Evolutionary conservation across 2,888 invertebrate genomes (phyloP).

Genomic region (Calameuta filiformis): DNA sequence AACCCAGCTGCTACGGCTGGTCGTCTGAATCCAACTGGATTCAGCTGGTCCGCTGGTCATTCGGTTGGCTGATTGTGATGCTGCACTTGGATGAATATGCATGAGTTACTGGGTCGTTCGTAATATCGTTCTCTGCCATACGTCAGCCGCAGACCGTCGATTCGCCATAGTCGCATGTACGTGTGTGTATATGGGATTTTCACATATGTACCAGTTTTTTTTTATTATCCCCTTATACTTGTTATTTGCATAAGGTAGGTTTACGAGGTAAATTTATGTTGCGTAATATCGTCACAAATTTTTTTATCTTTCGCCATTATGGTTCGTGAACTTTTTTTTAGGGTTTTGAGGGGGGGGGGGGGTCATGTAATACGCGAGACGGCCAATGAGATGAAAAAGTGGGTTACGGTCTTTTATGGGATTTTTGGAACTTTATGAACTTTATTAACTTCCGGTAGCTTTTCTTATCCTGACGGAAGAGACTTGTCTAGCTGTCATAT

Average conservation of each 20-base stretch:
- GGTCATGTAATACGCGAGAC: not conserved
- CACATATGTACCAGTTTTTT: not conserved
- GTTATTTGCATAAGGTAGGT: slow-evolving; percentile 12
- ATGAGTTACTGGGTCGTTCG: slow-evolving; percentile 39
- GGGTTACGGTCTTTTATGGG: too few relatives aligned
- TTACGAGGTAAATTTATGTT: slow-evolving; percentile 10
- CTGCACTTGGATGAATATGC: slow-evolving; percentile 39
- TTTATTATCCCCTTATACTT: not conserved
- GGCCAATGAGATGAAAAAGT: not conserved
- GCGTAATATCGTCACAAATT: not conserved
- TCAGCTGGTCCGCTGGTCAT: not conserved
- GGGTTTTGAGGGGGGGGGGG: not conserved
- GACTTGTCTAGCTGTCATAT: not conserved
- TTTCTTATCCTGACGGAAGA: not conserved
- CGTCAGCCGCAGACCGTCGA: slow-evolving; percentile 45
- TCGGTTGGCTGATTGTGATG: not conserved
- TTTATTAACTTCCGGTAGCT: not conserved
- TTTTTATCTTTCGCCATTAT: not conserved
- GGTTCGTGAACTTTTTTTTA: not conserved
- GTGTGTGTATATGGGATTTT: not conserved
- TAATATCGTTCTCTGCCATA: slow-evolving; percentile 45
- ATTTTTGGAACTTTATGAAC: too few relatives aligned
- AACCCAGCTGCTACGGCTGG: not conserved
- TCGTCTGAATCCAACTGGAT: not conserved
- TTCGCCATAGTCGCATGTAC: slow-evolving; percentile 22